Evolutionary conservation across 2,797 vertebrate species (phyloP).

Genomic region (Diceros bicornis): DNA sequence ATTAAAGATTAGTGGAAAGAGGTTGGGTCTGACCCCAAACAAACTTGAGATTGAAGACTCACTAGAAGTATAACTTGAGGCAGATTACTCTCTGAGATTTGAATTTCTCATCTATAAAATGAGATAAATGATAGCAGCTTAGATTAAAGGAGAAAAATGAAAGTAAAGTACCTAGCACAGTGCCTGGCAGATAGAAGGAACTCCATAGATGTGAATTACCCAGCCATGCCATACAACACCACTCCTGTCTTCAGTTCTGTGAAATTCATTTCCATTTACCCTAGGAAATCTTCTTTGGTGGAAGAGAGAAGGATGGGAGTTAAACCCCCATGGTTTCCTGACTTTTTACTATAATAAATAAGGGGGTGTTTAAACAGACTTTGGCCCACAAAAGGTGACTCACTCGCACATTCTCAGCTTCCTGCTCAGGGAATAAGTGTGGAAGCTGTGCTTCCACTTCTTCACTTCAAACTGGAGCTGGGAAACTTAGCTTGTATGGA

Average conservation of each 20-base stretch:
- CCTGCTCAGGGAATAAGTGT: conserved; percentile 39
- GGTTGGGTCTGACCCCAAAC: not conserved
- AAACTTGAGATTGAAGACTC: not conserved
- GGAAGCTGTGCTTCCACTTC: conserved; percentile 61
- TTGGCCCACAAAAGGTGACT: not conserved
- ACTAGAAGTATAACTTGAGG: not conserved
- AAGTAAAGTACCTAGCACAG: not conserved
- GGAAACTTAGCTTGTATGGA: not conserved
- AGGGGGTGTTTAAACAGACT: conserved; percentile 3
- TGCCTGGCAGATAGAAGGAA: not conserved
- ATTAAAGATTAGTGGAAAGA: not conserved
- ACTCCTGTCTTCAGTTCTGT: not conserved
- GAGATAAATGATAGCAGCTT: not conserved
- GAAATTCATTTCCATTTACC: not conserved
- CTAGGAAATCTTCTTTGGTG: not conserved
- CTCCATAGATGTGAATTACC: not conserved
- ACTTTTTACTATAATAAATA: not conserved
- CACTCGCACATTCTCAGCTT: conserved; percentile 65
- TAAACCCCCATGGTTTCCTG: not conserved
- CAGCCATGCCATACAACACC: fast-evolving
- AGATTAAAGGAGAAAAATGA: not conserved
- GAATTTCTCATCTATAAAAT: not conserved
- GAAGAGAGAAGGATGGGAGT: not conserved
- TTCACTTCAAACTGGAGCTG: not conserved
- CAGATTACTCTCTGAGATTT: not conserved